phyloP scores from a whole-genome alignment of 2,888 invertebrate species.

The Pristionchus entomophagus region DNA sequence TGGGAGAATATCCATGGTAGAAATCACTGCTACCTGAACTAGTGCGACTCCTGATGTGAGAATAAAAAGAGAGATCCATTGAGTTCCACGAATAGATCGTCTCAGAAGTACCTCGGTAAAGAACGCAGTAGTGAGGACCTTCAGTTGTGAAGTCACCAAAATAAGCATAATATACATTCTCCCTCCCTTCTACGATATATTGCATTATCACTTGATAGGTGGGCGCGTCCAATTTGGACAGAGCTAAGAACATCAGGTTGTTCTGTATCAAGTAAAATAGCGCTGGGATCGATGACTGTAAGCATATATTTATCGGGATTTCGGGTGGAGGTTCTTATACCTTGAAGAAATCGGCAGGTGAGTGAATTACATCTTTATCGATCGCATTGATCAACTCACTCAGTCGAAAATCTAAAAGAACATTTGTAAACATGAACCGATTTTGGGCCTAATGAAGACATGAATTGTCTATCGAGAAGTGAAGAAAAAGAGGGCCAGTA shows the following conservation, averaged over 20 bases:
- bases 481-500: no score
- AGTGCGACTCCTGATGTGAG: constrained; percentile 83
- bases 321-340: neutral
- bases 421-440: no score
- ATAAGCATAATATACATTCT: neutral
- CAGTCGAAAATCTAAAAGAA: neutral
- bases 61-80: constrained; percentile 88
- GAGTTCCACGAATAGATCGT: constrained; percentile 81
- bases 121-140: constrained; percentile 95
- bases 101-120: constrained; percentile 92
- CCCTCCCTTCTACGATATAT: no score
- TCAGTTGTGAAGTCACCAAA: constrained; percentile 95
- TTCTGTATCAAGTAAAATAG: constrained; percentile 79
- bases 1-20: no score
- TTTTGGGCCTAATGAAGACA: no score
- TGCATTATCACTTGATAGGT: constrained; percentile 78
- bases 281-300: constrained; percentile 76
- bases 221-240: constrained; percentile 79
- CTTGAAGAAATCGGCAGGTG: constrained; percentile 14
- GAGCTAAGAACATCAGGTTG: constrained; percentile 79
- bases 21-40: constrained; percentile 78
- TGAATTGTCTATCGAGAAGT: no score
- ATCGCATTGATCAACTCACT: neutral
- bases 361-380: constrained; percentile 15
- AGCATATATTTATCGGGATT: neutral